Percentiles rank a stretch among this genome's conserved stretches.
Evolutionary conservation across 1,140 invertebrate species (phyloP).

Genomic region (Sitophilus oryzae): DNA sequence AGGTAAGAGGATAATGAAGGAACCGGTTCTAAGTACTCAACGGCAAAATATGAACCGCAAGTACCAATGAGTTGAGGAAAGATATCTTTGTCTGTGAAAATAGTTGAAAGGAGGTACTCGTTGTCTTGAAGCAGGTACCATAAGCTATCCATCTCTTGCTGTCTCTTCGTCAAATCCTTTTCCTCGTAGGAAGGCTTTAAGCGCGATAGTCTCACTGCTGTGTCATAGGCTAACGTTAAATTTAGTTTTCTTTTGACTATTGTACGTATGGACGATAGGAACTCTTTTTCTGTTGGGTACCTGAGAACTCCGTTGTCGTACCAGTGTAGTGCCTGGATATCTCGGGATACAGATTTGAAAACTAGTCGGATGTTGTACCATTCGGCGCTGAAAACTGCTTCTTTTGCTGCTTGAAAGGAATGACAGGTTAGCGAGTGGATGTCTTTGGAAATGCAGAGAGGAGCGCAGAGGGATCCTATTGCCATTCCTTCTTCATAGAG

Average conservation of each 20-base stretch:
- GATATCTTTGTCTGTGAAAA: conserved; percentile 53
- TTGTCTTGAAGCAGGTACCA: conserved; percentile 60
- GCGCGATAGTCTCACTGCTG: conserved; percentile 45
- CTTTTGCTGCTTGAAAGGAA: conserved; percentile 51
- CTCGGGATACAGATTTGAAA: conserved; percentile 49
- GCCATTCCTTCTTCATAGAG: conserved; percentile 47
- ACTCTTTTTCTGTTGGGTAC: conserved; percentile 51
- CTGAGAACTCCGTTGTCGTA: conserved; percentile 45
- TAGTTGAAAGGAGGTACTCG: conserved; percentile 57
- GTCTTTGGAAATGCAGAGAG: conserved; percentile 49
- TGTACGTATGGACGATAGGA: conserved; percentile 48
- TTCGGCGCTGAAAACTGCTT: conserved; percentile 52
- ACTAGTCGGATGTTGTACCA: conserved; percentile 50
- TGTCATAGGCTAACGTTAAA: conserved; percentile 46
- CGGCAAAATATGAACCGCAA: conserved; percentile 56
- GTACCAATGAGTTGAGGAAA: conserved; percentile 60
- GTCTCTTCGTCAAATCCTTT: conserved; percentile 39
- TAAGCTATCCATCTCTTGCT: conserved; percentile 56
- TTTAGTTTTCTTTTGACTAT: conserved; percentile 51
- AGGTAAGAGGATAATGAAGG: conserved; percentile 40
- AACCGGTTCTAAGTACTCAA: conserved; percentile 53
- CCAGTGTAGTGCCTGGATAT: conserved; percentile 44
- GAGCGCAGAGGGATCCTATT: conserved; percentile 53
- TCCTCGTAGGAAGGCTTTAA: conserved; percentile 45
- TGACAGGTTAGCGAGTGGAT: conserved; percentile 53